Evolutionary conservation across 2,113 vertebrate genomes (phyloP), one percentile per base, ranked within the genome.

Genomic region (Catharus bicknelli): DNA sequence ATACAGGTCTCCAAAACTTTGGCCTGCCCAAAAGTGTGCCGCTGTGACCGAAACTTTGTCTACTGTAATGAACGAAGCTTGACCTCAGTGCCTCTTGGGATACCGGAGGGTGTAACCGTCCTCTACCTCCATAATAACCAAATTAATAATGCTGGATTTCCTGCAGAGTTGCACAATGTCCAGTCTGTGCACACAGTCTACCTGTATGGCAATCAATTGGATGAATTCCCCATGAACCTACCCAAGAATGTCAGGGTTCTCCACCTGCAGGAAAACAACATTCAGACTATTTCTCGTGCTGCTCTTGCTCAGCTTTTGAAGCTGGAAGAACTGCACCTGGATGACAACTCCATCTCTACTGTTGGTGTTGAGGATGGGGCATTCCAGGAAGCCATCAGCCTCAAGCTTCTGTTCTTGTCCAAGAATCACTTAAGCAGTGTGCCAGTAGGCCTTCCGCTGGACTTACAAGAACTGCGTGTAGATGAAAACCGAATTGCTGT

Each of bases 101-200:
- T 99, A 93, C 98, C 98, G 66, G 99, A 99, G 97, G 99, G 99
- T 97, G 98, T 98, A 97, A 99, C 98, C 88, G 98, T 99, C 73
- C 99, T 99, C 97, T 99, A 98, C 98, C 98, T 99, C 96, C 99
- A 99, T 91, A 99, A 99, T 97, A 99, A 99, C 99, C 99, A 99
- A 99, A 99, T 99, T 97, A 99, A 99, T 98, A 99, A 99, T 97
- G 99, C 99, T 96, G 99, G 99, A 90, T 99, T 99, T 97, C 99
- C 99, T 50, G 42, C 98, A 59, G 99, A 99, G 95, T 97, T 99
- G 95, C 99, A 99, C 96, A 98, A 98, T 16, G 97, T 99, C 55
- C 99, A 96, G 83, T 99, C 99, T 1, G 98, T 99, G 95, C 99
- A 99, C 93, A 99, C 98, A 0, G 99, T 99, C 88, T 98, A 98